Base-by-base conservation (phyloP, 2,113 vertebrate species). In the Oncorhynchus keta region DNA sequence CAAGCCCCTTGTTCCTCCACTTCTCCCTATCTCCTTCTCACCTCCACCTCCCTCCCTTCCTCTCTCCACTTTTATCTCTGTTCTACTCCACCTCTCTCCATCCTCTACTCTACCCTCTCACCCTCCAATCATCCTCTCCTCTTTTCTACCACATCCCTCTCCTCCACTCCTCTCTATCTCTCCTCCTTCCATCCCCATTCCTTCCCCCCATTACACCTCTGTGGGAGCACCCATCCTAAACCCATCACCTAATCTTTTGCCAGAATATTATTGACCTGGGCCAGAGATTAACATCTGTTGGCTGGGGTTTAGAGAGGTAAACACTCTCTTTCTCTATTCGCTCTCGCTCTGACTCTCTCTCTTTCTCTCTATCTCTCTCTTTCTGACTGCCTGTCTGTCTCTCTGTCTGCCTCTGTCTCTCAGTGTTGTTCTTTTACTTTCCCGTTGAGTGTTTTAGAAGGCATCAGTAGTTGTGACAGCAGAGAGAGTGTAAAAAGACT, bases 241-340 rank as follows among this genome's bases (percentile, higher is more conserved):
- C 51, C 39, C 51, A 18, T 55, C 51, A 55, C 51, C 51, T 55
- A 55, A 55, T 55, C 51, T 55, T 55, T 55, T 55, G 51, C 14
- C 12, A 18, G 51, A 55, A 14, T 18, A 55, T 55, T 55, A 55
- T 3, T 55, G 51, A 55, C 51, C 4, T 55, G 51, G 51, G 51
- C 51, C 51, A 55, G 51, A 55, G 51, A 18, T 55, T 55, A 55
- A 18, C 16, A 75, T 80, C 73, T 72, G 77, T 73, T 73, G 22
- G 2, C 35, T 32, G 67, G 59, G 67, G 74, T 76, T 76, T 59
- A 16, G 32, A 68, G 72, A 74, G 76, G 76, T 76, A 66, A 68
- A 49, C 32, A 16, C 68, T 45, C 59, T 16, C 70, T 20, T 18
- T 51, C 45, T 20, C 49, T 55, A 2, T 14, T 20, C 49, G 1